A percentile compares a stretch with the other conserved stretches of the same genome.
Evolutionary conservation across 2,113 vertebrate species (phyloP).

Genomic region (Dryoscopus gambensis): DNA sequence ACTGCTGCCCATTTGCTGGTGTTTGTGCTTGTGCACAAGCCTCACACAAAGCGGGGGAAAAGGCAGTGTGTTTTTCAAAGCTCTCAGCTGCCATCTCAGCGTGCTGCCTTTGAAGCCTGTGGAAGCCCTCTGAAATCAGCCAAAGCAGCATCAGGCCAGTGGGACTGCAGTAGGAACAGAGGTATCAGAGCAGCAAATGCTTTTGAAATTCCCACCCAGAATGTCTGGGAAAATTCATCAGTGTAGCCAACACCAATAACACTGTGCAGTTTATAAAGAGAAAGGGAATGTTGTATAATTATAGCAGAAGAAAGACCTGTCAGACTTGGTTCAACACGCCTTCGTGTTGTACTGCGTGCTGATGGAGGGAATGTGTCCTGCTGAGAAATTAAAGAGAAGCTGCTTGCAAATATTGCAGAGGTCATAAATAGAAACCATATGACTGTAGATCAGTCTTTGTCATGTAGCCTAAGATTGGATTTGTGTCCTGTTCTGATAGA

Average conservation of each 20-base stretch:
- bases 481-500: neutral
- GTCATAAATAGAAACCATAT: conserved; percentile 17
- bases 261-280: neutral
- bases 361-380: conserved; percentile 2
- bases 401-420: neutral
- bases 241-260: neutral
- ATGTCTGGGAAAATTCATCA: conserved; percentile 22
- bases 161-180: neutral
- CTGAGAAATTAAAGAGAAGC: conserved; percentile 31
- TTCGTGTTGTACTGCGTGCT: neutral
- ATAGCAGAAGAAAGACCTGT: conserved; percentile 33
- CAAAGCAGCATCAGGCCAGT: neutral
- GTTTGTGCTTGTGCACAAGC: neutral
- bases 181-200: neutral
- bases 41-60: neutral
- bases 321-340: neutral
- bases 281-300: conserved; percentile 27
- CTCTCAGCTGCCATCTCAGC: neutral
- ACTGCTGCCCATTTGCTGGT: fast-evolving
- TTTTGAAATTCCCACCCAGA: conserved; percentile 51
- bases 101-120: conserved; percentile 22
- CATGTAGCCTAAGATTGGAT: neutral
- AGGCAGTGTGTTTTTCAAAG: neutral
- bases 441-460: neutral
- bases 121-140: conserved; percentile 17